Base-by-base conservation (phyloP, 2,888 invertebrate genomes). In the Drosophila eohydei region DNA sequence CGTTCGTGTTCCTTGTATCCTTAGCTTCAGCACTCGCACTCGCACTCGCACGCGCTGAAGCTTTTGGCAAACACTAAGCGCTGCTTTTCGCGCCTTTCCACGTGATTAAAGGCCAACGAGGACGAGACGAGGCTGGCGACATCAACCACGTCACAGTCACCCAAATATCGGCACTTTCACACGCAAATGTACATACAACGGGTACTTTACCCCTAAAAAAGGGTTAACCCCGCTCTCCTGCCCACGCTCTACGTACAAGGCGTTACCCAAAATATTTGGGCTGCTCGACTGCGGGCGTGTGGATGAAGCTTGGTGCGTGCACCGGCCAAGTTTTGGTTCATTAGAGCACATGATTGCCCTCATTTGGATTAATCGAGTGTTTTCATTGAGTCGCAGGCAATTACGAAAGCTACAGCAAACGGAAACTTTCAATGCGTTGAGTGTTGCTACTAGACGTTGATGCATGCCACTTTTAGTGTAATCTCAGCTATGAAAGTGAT, bases 81-180 rank as follows among this genome's bases (percentile, higher is more conserved):
- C 80, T 88, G 89, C 87, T 92, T 92, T 92, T 92, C 92, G 91
- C 92, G 92, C 92, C 92, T 92, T 92, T 92, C 92, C 92, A 91
- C 92, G 89, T 91, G 92, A 92, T 92, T 92, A 91, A 84, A 80
- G 87, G 70, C 87, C 71, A 71, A 74, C 65, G 73, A 80, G 89
- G 66, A 61, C 48, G 36, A 52, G 67, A 56, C 21, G 21, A 21
- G 21, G 61, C 41, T 73, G 80, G 75, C 76, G 81, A 79, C 90
- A 86, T 65, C 88, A 60, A 65, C 79, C 73, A 73, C 56, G 56
- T 76, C 67, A 65, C 56, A 41, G 59, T 80, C 79, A 72, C 79
- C 80, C 78, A 86, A 88, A 88, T 84, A 88, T 88, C 89, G 89
- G 70, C 89, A 85, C 82, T 85, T 89, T 85, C 84, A 87, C 84